phyloP scores from a whole-genome alignment of 1,140 invertebrate genomes.

The Pissodes strobi region DNA sequence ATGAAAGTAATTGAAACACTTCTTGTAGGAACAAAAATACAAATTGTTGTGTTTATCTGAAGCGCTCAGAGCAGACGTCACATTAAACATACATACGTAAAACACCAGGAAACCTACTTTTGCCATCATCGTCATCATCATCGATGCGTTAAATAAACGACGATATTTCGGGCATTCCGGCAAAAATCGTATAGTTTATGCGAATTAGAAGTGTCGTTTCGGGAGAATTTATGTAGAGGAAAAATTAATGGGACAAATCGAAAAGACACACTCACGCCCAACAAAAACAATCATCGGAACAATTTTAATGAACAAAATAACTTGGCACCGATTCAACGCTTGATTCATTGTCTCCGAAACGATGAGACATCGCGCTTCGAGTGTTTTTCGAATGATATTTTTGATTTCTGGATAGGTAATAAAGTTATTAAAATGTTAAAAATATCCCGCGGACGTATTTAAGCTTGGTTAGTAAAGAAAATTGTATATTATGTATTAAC shows the following conservation, averaged over 20 bases:
- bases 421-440: slow-evolving; percentile 23
- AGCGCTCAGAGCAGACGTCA: too few species aligned
- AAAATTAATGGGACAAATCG: slow-evolving; percentile 31
- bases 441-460: neutral
- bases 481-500: too few species aligned
- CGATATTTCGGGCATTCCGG: too few species aligned
- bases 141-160: too few species aligned
- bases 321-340: slow-evolving; percentile 29
- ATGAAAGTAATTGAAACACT: too few species aligned
- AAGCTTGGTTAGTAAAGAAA: too few species aligned
- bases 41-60: too few species aligned
- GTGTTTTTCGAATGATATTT: slow-evolving; percentile 23
- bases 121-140: too few species aligned
- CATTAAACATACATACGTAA: too few species aligned
- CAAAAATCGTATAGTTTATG: too few species aligned
- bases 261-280: slow-evolving; percentile 25
- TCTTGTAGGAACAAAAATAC: too few species aligned
- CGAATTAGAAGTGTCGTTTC: slow-evolving; percentile 19
- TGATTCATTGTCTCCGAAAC: slow-evolving; percentile 30
- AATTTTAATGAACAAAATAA: slow-evolving; percentile 36
- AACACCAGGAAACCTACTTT: too few species aligned
- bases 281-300: slow-evolving; percentile 34
- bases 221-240: slow-evolving; percentile 20
- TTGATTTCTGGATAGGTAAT: slow-evolving; percentile 19
- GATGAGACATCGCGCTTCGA: slow-evolving; percentile 24